Evolutionary conservation across 2,113 vertebrate genomes (phyloP), one percentile per base, ranked within the genome.

Genomic region (Pimephales promelas): DNA sequence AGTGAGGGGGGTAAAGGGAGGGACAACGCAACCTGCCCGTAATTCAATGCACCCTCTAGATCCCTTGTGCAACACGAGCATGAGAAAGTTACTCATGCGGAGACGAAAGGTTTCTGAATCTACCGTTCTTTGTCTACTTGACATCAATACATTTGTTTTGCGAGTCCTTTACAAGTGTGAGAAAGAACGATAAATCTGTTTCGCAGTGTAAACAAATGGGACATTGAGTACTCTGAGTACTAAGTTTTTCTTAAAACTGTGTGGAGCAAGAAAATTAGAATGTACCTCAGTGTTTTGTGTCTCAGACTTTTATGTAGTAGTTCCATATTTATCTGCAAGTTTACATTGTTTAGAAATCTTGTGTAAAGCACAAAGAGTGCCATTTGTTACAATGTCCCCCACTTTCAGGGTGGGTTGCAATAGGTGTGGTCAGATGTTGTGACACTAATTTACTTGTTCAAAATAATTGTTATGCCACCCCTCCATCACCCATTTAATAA

Each of bases 31-130:
- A 89, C 4, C 84, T 87, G 75, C 36, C 71, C 81, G 93, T 93
- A 94, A 94, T 93, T 92, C 92, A 94, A 91, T 92, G 92, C 96
- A 94, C 90, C 82, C 88, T 86, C 57, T 78, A 87, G 88, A 92
- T 84, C 64, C 85, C 88, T 92, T 81, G 64, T 93, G 95, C 94
- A 96, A 96, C 94, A 90, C 92, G 95, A 97, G 95, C 96, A 96
- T 98, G 97, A 97, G 96, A 98, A 98, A 97, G 94, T 96, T 94
- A 94, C 91, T 96, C 93, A 95, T 93, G 95, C 94, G 88, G 86
- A 93, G 92, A 90, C 86, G 13, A 36, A 64, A 70, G 68, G 84
- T 89, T 89, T 91, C 75, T 52, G 87, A 90, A 90, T 85, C 88
- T 84, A 82, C 89, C 68, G 85, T 88, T 89, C 62, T 66, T 80